These are phyloP conservation scores for Lophochroa leadbeateri DNA, from an alignment of 2,113 vertebrate genomes.

Conservation along the genomic window DNA sequence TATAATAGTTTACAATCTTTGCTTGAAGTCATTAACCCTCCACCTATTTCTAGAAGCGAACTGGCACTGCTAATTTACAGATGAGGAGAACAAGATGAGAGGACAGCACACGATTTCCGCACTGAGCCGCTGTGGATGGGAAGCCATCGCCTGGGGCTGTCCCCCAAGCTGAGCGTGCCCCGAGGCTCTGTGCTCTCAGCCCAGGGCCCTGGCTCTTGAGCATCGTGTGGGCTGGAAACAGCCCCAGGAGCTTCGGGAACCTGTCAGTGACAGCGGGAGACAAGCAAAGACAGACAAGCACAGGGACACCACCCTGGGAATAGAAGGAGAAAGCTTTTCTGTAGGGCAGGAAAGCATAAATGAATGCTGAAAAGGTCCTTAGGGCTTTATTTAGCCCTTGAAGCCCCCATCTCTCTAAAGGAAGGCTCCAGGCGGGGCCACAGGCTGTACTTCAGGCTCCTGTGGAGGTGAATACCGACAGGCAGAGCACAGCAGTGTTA, in stretches of 20 bases:
- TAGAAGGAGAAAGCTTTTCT: background rate
- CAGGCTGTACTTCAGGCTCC: background rate
- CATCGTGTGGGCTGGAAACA: background rate
- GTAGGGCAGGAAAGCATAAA: background rate
- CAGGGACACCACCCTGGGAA: background rate
- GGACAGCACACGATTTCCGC: background rate
- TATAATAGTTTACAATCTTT: background rate
- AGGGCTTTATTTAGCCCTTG: background rate
- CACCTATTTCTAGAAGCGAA: background rate
- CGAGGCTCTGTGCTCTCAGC: background rate
- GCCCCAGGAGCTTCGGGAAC: background rate
- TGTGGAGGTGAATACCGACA: rapidly evolving
- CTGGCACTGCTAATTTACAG: background rate
- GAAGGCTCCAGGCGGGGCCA: background rate
- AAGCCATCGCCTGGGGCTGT: background rate
- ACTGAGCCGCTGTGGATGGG: background rate
- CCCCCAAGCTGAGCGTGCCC: background rate
- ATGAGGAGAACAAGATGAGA: background rate
- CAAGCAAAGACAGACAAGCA: background rate
- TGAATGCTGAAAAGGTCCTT: background rate
- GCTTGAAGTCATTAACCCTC: background rate
- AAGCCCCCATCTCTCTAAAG: background rate
- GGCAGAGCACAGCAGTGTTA: background rate
- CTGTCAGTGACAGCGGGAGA: background rate
- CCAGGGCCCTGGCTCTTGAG: rapidly evolving